Evolutionary conservation across 2,113 vertebrate species (phyloP), one percentile per base, ranked within the genome.

Genomic region (Vulpes lagopus): DNA sequence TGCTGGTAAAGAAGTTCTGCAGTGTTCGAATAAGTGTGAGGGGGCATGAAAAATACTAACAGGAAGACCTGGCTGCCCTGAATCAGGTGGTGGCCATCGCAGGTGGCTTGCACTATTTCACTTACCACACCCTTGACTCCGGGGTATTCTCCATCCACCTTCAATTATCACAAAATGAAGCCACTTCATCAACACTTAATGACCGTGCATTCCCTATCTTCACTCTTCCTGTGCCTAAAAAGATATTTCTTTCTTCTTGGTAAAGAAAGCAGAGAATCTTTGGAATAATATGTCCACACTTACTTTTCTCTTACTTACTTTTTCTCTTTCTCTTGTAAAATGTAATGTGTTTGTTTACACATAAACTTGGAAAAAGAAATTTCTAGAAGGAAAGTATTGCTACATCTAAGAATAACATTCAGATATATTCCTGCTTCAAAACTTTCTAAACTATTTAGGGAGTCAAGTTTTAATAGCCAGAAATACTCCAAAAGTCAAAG

Each of bases 241-340:
- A 95, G 53, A 84, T 4, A 71, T 57, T 86, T 73, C 30, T 73
- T 91, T 80, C 23, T 88, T 93, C 57, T 57, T 79, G 35, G 30
- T 81, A 89, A 95, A 93, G 38, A 65, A 89, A 82, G 88, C 1
- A 95, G 71, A 96, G 14, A 57, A 25, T 82, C 20, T 74, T 95
- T 51, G 78, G 2, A 30, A 94, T 65, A 93, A 86, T 89, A 59
- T 59, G 25, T 9, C 51, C 84, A 81, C 2, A 93, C 22, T 83
- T 95, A 84, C 20, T 81, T 85, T 65, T 87, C 62, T 73, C 51
- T 35, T 35, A 35, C 35, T 35, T 35, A 35, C 35, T 35, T 35
- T 35, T 35, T 35, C 35, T 35, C 35, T 85, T 65, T 87, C 62
- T 73, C 51, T 95, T 80, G 1, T 81, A 91, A 92, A 95, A 88